These are phyloP conservation scores for Phaethornis superciliosus DNA, from an alignment of 2,113 vertebrate species.

Conservation along the genomic window DNA sequence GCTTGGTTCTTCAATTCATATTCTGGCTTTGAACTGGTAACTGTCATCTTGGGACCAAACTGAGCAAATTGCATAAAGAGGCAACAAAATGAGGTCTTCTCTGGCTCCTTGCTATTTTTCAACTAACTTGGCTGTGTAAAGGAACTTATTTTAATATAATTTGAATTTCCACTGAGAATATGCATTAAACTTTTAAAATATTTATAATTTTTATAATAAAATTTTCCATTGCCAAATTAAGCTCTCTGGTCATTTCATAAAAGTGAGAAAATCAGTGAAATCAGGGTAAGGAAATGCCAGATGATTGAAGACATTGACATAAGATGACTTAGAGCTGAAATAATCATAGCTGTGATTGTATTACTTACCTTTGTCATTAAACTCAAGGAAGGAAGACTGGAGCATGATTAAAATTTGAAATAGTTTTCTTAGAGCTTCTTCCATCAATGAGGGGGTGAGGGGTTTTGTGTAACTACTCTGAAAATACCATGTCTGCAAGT, in stretches of 20 bases:
- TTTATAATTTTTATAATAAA: constrained; percentile 31
- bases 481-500: neutral
- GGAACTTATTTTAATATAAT: neutral
- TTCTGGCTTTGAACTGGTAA: neutral
- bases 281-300: neutral
- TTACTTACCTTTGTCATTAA: neutral
- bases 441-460: neutral
- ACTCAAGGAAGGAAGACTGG: neutral
- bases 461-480: neutral
- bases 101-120: neutral
- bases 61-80: neutral
- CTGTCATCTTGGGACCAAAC: neutral
- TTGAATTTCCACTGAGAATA: neutral
- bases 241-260: neutral
- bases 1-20: neutral
- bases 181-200: neutral
- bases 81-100: neutral
- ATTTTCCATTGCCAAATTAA: neutral
- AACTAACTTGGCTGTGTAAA: neutral
- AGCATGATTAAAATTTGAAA: neutral
- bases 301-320: neutral
- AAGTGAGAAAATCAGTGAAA: neutral
- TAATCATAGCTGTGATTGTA: neutral
- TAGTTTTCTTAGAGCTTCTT: neutral
- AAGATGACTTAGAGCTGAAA: neutral